Evolutionary conservation across 2,113 vertebrate species (phyloP), one percentile per base, ranked within the genome.

Genomic region (Ivindomyrus marchei): DNA sequence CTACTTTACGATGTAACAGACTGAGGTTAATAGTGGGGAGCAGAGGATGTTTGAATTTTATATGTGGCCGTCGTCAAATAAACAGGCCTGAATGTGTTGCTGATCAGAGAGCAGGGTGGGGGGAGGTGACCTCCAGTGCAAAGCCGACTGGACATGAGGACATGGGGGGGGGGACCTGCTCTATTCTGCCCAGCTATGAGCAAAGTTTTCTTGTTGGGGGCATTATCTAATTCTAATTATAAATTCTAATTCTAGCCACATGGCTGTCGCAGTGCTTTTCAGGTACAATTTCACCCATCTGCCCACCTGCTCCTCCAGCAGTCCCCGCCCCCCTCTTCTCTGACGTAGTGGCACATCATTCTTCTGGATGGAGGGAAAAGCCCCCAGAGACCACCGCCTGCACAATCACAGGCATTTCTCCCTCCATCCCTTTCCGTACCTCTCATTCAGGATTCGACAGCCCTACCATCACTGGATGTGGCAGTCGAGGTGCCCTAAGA

Each of bases 21-120:
- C 17, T 85, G 53, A 50, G 45, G 62, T 90, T 87, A 90, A 90
- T 90, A 13, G 45, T 3, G 19, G 27, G 27, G 46, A 85, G 85
- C 58, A 87, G n/a, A 1, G 36, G 74, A 42, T 39, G 74, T 77
- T 77, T 77, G 74, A 42, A 39, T 39, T 39, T 77, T 42, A 77
- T 77, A 39, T 36, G 13, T n/a, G 74, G 5, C 36, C 5, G 2
- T 77, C 74, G n/a, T 36, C 74, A 77, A 42, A 77, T 19, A 77
- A 77, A 77, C 74, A 77, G 36, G 13, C 74, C 74, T 39, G 74
- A 77, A 77, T 77, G 74, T 77, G 15, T 6, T 6, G 74, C 36
- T 42, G 36, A 77, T 36, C 74, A 42, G 74, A 77, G 74, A 39
- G 74, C 6, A 6, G 74, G 17, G 31, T 39, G 13, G 70, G 31